These are phyloP conservation scores for Linnaemya tessellans DNA, from an alignment of 2,888 invertebrate genomes.

Conservation along the genomic window DNA sequence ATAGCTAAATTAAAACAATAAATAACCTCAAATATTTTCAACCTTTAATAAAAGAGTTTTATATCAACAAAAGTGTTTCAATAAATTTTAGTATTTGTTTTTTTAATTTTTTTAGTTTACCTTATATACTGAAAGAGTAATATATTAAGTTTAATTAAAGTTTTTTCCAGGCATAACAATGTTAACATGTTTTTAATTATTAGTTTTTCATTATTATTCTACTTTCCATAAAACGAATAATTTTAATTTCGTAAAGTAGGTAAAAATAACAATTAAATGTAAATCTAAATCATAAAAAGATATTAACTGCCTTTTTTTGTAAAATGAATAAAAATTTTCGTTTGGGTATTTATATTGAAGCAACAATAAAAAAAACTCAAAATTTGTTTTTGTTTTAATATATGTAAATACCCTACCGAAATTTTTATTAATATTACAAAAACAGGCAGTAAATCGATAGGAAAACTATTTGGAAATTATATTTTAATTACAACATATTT, in stretches of 20 bases:
- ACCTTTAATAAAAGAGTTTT: too few species aligned
- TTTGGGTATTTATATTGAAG: too few species aligned
- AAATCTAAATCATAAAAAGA: too few species aligned
- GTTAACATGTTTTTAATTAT: conserved; percentile 70
- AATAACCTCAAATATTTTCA: background rate
- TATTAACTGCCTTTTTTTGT: too few species aligned
- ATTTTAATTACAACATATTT: background rate
- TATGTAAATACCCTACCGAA: too few species aligned
- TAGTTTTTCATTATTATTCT: conserved; percentile 55
- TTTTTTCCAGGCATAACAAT: conserved; percentile 68
- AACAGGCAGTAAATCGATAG: too few species aligned
- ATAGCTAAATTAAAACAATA: too few species aligned
- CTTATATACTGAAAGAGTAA: conserved; percentile 42
- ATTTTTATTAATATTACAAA: too few species aligned
- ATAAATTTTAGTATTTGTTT: background rate
- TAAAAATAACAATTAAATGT: too few species aligned
- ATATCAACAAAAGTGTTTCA: background rate
- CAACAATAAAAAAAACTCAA: too few species aligned
- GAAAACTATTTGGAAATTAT: background rate
- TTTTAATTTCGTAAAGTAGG: background rate
- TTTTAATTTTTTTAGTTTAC: background rate
- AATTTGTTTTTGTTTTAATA: too few species aligned
- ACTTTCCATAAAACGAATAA: background rate
- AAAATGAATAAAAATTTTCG: too few species aligned
- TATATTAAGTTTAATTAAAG: conserved; percentile 49